Base-by-base conservation (phyloP, 2,888 invertebrate species). In the Scrobipalpa atriplicella region DNA sequence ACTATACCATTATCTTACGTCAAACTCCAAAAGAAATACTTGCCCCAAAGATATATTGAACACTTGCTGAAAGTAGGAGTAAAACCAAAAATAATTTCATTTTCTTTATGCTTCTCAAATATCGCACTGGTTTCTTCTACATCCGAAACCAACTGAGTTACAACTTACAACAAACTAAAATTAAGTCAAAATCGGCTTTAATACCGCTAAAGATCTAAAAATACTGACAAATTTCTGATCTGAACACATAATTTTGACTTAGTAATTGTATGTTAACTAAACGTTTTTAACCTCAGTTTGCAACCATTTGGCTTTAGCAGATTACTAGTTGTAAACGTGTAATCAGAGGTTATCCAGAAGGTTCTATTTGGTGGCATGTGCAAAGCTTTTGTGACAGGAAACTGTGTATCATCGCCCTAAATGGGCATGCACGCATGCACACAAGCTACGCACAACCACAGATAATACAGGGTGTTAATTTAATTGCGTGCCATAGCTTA, bases 41-140 rank as follows among this genome's bases (percentile, higher is more conserved):
- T 65, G 67, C 66, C 62, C 66, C 65, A 51, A 47, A 61, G 18
- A 63, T 36, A 62, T 43, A 62, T 56, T 58, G 51, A 18, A 62
- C 66, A 51, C 19, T 66, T n/a, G 66, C n/a, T 39, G 39, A 36
- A 58, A 38, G 9, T 13, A 29, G 16, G 38, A 58, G 38, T 1
- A 38, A 7, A 7, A 58, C 38, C 21, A 47, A 51, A 51, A 43
- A 47, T 16, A 16, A 3, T 29, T 38, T 58, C 58, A 58, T 58
- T n/a, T 29, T 58, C 8, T 36, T 11, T 29, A 36, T 29, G 11
- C 6, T 3, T 13, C 43, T 43, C 11, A 13, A 0, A 13, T 13
- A 43, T 13, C 11, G 1, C 13, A 3, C 5, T 13, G 43, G 11
- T 3, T 13, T 13, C 43, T 43, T 43, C 43, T 43, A 13, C 13